Evolutionary conservation across 2,797 vertebrate genomes (phyloP).

Genomic region (Remorina albescens): DNA sequence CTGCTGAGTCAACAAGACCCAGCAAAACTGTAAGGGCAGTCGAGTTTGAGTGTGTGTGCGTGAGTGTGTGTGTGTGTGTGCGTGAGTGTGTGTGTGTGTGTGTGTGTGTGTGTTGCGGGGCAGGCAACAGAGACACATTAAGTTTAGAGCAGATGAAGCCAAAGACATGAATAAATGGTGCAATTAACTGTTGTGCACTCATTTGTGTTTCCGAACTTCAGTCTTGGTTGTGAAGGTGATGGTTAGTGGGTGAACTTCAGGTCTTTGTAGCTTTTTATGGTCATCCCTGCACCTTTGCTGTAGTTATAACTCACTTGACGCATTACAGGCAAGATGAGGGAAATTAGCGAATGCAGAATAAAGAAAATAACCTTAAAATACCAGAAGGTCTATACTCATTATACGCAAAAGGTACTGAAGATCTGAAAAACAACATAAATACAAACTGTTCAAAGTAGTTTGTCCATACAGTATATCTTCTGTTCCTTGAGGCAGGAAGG

Average conservation of each 20-base stretch:
- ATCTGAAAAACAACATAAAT: background rate
- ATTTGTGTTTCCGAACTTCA: background rate
- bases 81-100: no score
- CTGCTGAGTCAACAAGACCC: conserved; percentile 51
- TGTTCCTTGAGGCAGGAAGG: background rate
- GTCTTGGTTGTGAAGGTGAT: conserved; percentile 1
- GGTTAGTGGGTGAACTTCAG: background rate
- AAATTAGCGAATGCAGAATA: background rate
- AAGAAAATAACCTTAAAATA: background rate
- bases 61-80: background rate
- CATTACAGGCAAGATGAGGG: background rate
- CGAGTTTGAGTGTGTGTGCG: background rate
- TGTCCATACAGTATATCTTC: background rate
- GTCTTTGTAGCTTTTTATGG: conserved; percentile 8
- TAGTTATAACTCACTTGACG: conserved; percentile 20
- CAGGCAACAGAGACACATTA: conserved; percentile 3
- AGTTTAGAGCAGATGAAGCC: conserved; percentile 5
- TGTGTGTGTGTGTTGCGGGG: background rate
- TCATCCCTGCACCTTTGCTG: conserved; percentile 5
- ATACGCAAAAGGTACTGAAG: background rate
- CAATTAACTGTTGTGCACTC: background rate
- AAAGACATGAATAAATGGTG: background rate
- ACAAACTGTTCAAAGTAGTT: background rate
- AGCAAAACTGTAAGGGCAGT: background rate
- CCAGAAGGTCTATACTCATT: background rate